A percentile compares a stretch with the other conserved stretches of the same genome.
phyloP scores from a whole-genome alignment of 2,113 vertebrate genomes.

The rat (Rattus norvegicus) region GRCr8 NC_086033.1:76283001-76283500 shows the following conservation, averaged over 20 bases:
- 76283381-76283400: slow-evolving; percentile 7
- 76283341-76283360: background rate
- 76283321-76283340: background rate
- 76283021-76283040: background rate
- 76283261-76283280: slow-evolving; percentile 25
- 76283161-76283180: background rate
- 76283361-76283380: background rate
- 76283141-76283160: slow-evolving; percentile 36
- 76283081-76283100: background rate
- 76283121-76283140: background rate
- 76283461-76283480: background rate
- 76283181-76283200: background rate
- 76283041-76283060: background rate
- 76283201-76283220: slow-evolving; percentile 23
- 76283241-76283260: background rate
- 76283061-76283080: background rate
- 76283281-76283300: slow-evolving; percentile 14
- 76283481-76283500: background rate
- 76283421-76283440: background rate
- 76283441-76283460: background rate
- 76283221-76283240: slow-evolving; percentile 2
- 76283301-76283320: background rate
- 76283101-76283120: background rate
- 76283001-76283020: background rate
- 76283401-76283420: background rate